These are phyloP conservation scores for Ophioninae sp. DNA, from an alignment of 2,888 invertebrate genomes.

Conservation along the genomic window DNA sequence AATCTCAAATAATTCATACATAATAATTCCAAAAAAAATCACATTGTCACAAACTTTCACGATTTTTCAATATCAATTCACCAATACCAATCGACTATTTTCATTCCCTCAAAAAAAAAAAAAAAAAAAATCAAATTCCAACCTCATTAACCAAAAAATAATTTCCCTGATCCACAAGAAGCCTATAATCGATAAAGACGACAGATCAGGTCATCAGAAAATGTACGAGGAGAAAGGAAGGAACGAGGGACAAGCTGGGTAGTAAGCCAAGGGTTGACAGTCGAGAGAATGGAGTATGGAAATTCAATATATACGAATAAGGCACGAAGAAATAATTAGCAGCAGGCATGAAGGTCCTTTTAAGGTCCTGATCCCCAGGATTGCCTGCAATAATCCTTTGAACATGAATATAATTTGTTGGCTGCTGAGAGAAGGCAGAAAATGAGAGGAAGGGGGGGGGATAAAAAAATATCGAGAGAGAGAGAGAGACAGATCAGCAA, in stretches of 20 bases:
- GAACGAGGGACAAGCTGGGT: background rate
- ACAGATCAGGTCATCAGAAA: slow-evolving; percentile 14
- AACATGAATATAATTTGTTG: slow-evolving; percentile 80
- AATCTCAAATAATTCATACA: no score
- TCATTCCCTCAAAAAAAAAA: no score
- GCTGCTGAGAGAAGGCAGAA: slow-evolving; percentile 56
- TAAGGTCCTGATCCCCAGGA: slow-evolving; percentile 78
- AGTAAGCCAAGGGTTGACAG: background rate
- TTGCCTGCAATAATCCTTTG: slow-evolving; percentile 76
- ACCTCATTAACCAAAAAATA: no score
- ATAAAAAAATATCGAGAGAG: slow-evolving; percentile 38
- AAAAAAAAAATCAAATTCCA: no score
- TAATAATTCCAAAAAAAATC: no score
- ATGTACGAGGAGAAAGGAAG: background rate
- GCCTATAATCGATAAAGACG: background rate
- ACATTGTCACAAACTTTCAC: no score
- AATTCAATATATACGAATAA: slow-evolving; percentile 78
- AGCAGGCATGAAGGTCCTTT: slow-evolving; percentile 73
- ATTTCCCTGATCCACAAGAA: no score
- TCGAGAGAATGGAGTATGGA: slow-evolving; percentile 53
- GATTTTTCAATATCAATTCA: no score
- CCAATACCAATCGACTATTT: no score
- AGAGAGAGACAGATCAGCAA: slow-evolving; percentile 49
- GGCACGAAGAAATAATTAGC: slow-evolving; percentile 78
- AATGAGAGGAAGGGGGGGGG: slow-evolving; percentile 28